These are phyloP conservation scores for Cabera pusaria DNA, from an alignment of 2,888 invertebrate species.

Conservation along the genomic window DNA sequence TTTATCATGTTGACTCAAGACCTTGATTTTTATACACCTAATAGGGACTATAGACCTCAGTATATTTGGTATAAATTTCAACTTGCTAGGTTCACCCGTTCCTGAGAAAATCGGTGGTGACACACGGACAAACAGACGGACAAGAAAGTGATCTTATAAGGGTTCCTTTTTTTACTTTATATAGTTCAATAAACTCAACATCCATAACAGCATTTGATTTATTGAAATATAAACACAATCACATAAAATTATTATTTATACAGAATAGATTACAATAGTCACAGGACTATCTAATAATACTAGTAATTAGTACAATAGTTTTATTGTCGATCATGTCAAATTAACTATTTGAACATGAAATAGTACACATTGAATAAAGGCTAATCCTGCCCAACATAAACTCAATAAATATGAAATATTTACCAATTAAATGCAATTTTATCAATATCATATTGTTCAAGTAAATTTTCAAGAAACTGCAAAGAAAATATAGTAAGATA, in stretches of 20 bases:
- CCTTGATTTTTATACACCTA: too few relatives aligned
- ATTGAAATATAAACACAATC: constrained; percentile 77
- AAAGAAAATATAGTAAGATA: too few relatives aligned
- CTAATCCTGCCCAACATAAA: neutral
- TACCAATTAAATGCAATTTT: constrained; percentile 16
- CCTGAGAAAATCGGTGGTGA: too few relatives aligned
- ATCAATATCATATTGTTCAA: too few relatives aligned
- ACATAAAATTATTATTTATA: constrained; percentile 60
- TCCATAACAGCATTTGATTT: constrained; percentile 68
- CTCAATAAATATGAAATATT: constrained; percentile 1
- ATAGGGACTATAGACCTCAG: too few relatives aligned
- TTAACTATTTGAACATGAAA: constrained; percentile 50
- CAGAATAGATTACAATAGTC: constrained; percentile 47
- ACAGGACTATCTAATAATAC: constrained; percentile 59
- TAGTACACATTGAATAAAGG: constrained; percentile 1
- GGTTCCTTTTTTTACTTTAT: too few relatives aligned
- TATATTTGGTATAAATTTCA: too few relatives aligned
- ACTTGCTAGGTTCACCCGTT: too few relatives aligned
- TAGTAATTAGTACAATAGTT: constrained; percentile 68
- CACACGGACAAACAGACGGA: too few relatives aligned
- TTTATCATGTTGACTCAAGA: too few relatives aligned
- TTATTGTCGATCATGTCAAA: constrained; percentile 80
- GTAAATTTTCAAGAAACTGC: too few relatives aligned
- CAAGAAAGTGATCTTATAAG: too few relatives aligned
- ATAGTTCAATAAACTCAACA: constrained; percentile 22